Percentiles rank a stretch among this genome's conserved stretches.
These are phyloP conservation scores for Drosophila novamexicana DNA, from an alignment of 1,140 invertebrate genomes.

Conservation along the genomic window DNA sequence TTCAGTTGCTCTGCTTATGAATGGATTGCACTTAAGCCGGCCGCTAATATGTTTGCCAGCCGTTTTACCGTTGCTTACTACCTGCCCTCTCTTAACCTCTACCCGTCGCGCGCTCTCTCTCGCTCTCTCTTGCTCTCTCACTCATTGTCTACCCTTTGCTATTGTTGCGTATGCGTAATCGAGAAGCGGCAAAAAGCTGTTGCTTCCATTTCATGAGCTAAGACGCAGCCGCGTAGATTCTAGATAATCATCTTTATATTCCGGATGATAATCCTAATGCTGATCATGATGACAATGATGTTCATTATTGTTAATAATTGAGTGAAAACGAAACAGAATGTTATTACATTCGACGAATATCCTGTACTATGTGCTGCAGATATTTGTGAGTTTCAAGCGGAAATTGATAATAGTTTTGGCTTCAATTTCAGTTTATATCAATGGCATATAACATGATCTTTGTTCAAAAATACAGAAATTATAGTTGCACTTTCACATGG, in stretches of 20 bases:
- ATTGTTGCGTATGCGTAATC: constrained; percentile 59
- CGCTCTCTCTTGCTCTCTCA: constrained; percentile 6
- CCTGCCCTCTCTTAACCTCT: constrained; percentile 16
- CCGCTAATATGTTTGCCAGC: constrained; percentile 45
- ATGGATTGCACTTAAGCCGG: constrained; percentile 56
- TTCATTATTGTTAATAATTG: background rate
- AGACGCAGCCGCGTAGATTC: constrained; percentile 41
- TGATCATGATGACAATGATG: constrained; percentile 1
- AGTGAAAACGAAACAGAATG: no score
- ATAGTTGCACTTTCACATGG: no score
- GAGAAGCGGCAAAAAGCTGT: constrained; percentile 43
- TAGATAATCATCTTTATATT: constrained; percentile 51
- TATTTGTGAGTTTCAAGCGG: no score
- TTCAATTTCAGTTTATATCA: no score
- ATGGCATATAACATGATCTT: no score
- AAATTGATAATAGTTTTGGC: no score
- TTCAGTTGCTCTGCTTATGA: constrained; percentile 46
- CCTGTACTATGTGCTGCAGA: no score
- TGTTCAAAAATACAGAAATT: no score
- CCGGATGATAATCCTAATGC: background rate
- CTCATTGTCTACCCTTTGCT: constrained; percentile 6
- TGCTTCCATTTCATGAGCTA: constrained; percentile 29
- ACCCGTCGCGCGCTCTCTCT: background rate
- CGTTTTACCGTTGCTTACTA: constrained; percentile 39
- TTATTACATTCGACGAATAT: no score